Conservation (phyloP, 2,797 vertebrate species). For the Acridotheres tristis region DNA sequence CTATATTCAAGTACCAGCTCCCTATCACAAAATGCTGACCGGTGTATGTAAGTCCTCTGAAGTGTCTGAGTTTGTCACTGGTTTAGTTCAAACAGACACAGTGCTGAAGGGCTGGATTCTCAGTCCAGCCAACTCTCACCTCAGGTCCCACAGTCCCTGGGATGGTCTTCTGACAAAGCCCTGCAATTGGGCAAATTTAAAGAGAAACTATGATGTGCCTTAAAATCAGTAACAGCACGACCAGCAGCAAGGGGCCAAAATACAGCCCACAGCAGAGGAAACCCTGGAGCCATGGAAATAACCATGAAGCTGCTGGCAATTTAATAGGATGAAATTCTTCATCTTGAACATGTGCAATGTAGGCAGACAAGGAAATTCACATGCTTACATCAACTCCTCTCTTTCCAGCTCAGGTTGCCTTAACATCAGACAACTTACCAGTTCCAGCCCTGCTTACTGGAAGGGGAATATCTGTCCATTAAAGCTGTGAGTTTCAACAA, state of each 20-base stretch:
- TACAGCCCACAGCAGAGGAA: not conserved
- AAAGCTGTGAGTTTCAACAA: constrained; percentile 85
- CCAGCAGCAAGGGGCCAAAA: not conserved
- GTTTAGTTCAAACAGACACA: not conserved
- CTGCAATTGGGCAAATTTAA: not conserved
- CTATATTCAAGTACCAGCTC: not conserved
- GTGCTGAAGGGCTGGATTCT: not conserved
- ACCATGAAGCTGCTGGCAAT: not conserved
- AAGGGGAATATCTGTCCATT: constrained; percentile 88
- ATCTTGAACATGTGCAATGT: accelerated
- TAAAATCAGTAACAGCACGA: not conserved
- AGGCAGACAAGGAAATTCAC: not conserved
- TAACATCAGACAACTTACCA: constrained; percentile 78
- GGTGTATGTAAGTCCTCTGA: not conserved
- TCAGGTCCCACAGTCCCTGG: not conserved
- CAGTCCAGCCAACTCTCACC: not conserved
- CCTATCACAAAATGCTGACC: not conserved
- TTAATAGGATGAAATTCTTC: not conserved
- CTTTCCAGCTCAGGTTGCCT: not conserved
- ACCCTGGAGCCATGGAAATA: not conserved
- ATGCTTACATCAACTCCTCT: not conserved
- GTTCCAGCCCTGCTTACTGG: constrained; percentile 90
- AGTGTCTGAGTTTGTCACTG: not conserved
- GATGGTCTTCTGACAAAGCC: not conserved
- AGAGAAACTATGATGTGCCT: not conserved